Evolutionary conservation across 2,113 vertebrate genomes (phyloP), one percentile per base, ranked within the genome.

Genomic region (Nerophis lumbriciformis): DNA sequence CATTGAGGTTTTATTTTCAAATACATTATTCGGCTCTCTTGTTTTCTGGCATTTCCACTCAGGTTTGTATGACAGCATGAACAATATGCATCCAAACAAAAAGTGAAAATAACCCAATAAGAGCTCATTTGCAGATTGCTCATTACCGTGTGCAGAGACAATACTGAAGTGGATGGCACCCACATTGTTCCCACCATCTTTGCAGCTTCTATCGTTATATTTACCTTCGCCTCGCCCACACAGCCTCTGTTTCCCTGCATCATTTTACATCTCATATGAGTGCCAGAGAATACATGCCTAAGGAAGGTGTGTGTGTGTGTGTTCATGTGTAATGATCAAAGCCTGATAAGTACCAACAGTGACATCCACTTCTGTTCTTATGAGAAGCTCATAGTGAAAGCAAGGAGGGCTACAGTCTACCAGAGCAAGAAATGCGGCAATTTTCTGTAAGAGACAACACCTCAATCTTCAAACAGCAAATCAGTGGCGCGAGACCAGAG

Each of bases 381-480:
- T 1, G 7, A 61, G 64, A 21, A 15, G 14, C 70, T 64, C 52
- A 12, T 11, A 45, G 35, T 12, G 13, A 8, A 54, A 6, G 48
- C 8, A 53, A 71, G 55, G 50, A 65, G 58, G 51, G 71, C 66
- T 37, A 48, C 50, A 63, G 65, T 76, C 79, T 72, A 80, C 21
- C 66, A 19, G 76, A 82, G 69, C 78, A 77, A 69, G 53, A 76
- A 74, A 82, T 71, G 36, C 73, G 48, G 62, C 68, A 68, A 83
- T 81, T 81, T 45, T 80, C 58, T 67, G 62, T 53, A 28, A 5
- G 52, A 66, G 79, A 64, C 67, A 48, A 61, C 28, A 2, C 36
- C 60, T 78, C 76, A 75, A 53, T 70, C 70, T 73, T 71, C 71
- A 80, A 77, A 79, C 71, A 76, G 69, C 73, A 78, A 72, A 48